Conservation (phyloP, 2,797 vertebrate species). For the Masticophis lateralis region DNA sequence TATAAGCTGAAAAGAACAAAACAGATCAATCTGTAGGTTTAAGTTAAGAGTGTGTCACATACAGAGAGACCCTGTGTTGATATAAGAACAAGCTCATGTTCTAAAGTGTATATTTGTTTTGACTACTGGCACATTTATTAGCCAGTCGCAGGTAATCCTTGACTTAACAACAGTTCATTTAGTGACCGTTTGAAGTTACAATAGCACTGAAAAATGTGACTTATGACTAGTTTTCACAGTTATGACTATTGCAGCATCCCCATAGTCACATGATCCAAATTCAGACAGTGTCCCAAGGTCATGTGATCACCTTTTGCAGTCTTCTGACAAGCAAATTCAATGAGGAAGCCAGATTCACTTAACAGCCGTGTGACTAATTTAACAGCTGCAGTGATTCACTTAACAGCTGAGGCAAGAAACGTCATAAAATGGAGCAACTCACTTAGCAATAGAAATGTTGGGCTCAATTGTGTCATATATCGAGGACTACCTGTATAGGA, state of each 20-base stretch:
- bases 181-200: background rate
- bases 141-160: background rate
- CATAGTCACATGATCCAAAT: background rate
- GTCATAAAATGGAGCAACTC: background rate
- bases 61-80: background rate
- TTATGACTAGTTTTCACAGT: background rate
- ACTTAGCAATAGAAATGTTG: background rate
- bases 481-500: background rate
- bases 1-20: background rate
- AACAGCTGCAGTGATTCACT: background rate
- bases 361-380: background rate
- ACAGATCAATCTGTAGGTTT: background rate
- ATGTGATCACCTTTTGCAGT: background rate
- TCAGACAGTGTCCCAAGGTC: background rate
- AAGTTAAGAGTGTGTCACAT: background rate
- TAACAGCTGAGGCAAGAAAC: background rate
- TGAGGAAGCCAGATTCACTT: background rate
- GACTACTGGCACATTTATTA: background rate
- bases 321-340: background rate
- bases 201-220: background rate
- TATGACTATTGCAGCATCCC: background rate
- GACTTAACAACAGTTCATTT: background rate
- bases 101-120: background rate
- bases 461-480: background rate
- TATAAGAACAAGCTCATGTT: background rate